Conservation (phyloP, 2,113 vertebrate genomes). For the Embiotoca jacksoni region DNA sequence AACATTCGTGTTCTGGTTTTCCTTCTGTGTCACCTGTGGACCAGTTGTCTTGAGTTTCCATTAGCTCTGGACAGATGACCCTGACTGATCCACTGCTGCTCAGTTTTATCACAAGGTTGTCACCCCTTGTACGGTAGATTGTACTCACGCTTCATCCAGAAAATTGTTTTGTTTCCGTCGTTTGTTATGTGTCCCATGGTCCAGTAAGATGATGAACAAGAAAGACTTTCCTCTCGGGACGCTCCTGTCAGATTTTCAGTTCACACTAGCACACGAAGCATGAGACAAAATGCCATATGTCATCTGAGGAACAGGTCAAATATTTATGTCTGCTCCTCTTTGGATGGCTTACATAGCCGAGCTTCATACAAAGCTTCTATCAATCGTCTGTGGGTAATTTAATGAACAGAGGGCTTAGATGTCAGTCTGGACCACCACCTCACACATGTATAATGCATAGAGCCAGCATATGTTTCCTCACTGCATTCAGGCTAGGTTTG, state of each 20-base stretch:
- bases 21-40: slow-evolving; percentile 34
- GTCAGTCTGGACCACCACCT: slow-evolving; percentile 35
- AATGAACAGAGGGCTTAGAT: slow-evolving; percentile 36
- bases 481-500: slow-evolving; percentile 18
- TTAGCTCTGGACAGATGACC: neutral
- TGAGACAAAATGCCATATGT: slow-evolving; percentile 53
- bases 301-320: slow-evolving; percentile 54
- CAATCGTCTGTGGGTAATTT: slow-evolving; percentile 51
- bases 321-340: slow-evolving; percentile 58
- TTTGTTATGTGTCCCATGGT: neutral
- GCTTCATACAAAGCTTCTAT: slow-evolving; percentile 41
- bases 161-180: slow-evolving; percentile 14
- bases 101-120: slow-evolving; percentile 6
- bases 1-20: slow-evolving; percentile 27
- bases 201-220: slow-evolving; percentile 34
- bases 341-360: slow-evolving; percentile 49
- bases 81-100: no score
- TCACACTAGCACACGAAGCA: slow-evolving; percentile 21
- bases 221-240: slow-evolving; percentile 17
- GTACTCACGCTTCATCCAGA: neutral
- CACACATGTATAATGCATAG: slow-evolving; percentile 50
- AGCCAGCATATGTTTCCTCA: slow-evolving; percentile 44
- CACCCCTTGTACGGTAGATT: slow-evolving; percentile 6
- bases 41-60: neutral
- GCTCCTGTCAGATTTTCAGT: slow-evolving; percentile 21